phyloP scores from a whole-genome alignment of 2,888 invertebrate genomes.

The Mechanitis mazaeus region DNA sequence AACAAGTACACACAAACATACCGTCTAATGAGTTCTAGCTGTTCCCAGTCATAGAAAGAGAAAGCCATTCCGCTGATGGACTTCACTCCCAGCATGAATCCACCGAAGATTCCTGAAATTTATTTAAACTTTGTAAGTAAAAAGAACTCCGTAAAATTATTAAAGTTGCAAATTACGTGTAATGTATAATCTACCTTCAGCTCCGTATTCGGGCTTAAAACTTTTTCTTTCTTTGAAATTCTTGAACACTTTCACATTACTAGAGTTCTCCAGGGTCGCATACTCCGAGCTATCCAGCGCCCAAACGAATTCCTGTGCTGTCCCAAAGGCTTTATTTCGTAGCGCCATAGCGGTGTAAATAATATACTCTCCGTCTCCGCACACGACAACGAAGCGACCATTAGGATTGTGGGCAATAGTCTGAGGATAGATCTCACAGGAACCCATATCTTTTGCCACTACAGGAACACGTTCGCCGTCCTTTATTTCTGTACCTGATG shows the following conservation, averaged over 20 bases:
- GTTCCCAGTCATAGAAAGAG: constrained; percentile 99
- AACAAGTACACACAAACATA: constrained; percentile 26
- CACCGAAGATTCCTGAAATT: constrained; percentile 89
- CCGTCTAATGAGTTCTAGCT: constrained; percentile 88
- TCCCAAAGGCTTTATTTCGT: constrained; percentile 98
- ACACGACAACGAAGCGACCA: constrained; percentile 94
- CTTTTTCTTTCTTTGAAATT: constrained; percentile 98
- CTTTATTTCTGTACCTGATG: constrained; percentile 80
- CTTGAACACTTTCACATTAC: constrained; percentile 95
- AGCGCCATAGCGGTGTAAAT: constrained; percentile 99
- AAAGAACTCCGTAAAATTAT: background rate
- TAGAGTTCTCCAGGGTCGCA: constrained; percentile 91
- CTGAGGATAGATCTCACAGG: constrained; percentile 99
- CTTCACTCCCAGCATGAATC: constrained; percentile 92
- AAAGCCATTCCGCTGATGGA: constrained; percentile 95
- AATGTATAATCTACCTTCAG: constrained; percentile 82
- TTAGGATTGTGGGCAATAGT: constrained; percentile 99
- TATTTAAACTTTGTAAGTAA: constrained; percentile 3
- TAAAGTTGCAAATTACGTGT: no score
- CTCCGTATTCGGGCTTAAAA: constrained; percentile 97
- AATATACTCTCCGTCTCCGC: constrained; percentile 99
- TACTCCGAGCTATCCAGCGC: constrained; percentile 96
- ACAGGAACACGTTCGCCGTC: constrained; percentile 96
- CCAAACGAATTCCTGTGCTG: constrained; percentile 99
- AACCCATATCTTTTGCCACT: constrained; percentile 98